phyloP scores from a whole-genome alignment of 2,113 vertebrate species.

The Ameiurus melas region DNA sequence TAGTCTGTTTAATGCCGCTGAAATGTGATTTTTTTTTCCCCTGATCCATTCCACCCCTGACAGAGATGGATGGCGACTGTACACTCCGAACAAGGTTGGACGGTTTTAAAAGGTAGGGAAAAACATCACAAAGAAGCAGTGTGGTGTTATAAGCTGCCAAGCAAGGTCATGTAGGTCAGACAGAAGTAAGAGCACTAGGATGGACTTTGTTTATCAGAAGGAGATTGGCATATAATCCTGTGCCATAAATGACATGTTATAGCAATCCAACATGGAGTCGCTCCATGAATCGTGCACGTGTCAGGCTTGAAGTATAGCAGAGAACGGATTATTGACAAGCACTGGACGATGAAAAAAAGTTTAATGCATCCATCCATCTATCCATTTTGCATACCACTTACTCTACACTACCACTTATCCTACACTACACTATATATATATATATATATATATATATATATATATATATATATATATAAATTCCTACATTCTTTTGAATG shows the following conservation, averaged over 20 bases:
- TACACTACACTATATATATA: too few species aligned
- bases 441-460: too few species aligned
- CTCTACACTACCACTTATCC: too few species aligned
- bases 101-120: conserved; percentile 62
- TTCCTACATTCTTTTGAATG: too few species aligned
- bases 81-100: conserved; percentile 57
- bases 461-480: too few species aligned
- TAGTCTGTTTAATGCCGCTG: conserved; percentile 68
- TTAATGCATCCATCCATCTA: too few species aligned
- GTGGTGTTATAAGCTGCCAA: conserved; percentile 56
- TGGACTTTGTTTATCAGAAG: conserved; percentile 19
- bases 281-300: not conserved
- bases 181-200: conserved; percentile 37
- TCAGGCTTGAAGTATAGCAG: not conserved
- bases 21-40: conserved; percentile 68
- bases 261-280: not conserved
- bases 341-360: not conserved
- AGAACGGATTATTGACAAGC: not conserved
- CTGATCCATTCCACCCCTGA: conserved; percentile 52
- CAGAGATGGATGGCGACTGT: conserved; percentile 72
- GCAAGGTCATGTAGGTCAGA: conserved; percentile 60
- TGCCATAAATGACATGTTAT: conserved; percentile 9
- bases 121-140: conserved; percentile 48
- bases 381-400: too few species aligned
- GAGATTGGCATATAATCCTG: conserved; percentile 48